Conservation (phyloP, 2,113 vertebrate species). For the Tupaia tana region DNA sequence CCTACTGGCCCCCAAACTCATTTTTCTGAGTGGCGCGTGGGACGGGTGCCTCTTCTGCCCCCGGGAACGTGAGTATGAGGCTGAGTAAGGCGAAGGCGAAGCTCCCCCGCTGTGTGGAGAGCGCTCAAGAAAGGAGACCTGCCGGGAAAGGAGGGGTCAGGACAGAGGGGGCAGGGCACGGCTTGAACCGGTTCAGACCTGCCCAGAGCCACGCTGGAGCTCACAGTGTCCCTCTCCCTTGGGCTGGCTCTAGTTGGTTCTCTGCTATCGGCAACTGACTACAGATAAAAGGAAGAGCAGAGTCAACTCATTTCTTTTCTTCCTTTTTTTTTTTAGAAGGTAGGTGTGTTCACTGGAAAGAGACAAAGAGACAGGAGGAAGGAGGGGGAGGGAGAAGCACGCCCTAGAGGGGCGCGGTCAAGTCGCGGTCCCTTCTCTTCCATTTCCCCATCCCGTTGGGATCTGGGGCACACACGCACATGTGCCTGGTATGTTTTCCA, state of each 20-base stretch:
- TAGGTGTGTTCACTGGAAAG: too few relatives aligned
- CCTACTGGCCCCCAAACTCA: neutral
- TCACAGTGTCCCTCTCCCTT: neutral
- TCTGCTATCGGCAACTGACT: neutral
- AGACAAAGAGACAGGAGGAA: too few relatives aligned
- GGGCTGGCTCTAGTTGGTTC: neutral
- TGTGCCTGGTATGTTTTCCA: too few relatives aligned
- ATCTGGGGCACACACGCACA: too few relatives aligned
- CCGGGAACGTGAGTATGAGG: neutral
- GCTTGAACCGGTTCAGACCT: neutral
- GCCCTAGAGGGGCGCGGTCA: too few relatives aligned
- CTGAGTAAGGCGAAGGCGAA: neutral
- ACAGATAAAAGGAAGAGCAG: neutral
- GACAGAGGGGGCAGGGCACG: too few relatives aligned
- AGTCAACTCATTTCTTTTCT: conserved; percentile 8
- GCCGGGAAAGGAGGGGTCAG: neutral
- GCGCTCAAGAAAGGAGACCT: neutral
- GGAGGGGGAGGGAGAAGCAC: too few relatives aligned
- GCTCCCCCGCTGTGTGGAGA: neutral
- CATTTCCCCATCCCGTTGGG: too few relatives aligned
- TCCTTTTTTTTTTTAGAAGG: neutral
- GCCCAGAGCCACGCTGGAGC: neutral
- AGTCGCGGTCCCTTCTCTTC: too few relatives aligned
- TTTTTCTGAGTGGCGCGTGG: neutral
- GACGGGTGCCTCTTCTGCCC: neutral